A percentile compares a stretch with the other conserved stretches of the same genome.
Evolutionary conservation across 2,888 invertebrate species (phyloP).

Genomic region (Heteromyza rotundicornis): DNA sequence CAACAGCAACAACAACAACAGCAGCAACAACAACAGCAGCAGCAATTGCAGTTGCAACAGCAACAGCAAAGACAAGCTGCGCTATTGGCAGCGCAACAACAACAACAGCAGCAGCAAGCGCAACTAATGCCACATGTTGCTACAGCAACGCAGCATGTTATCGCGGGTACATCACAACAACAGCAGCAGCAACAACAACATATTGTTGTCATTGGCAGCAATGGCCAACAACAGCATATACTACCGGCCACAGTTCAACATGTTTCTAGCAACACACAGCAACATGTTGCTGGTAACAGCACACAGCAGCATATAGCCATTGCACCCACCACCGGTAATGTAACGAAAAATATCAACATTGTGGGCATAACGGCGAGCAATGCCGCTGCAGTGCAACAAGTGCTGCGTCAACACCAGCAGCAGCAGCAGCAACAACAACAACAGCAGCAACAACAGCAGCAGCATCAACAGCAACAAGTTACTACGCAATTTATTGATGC

Average conservation of each 20-base stretch:
- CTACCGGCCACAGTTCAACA: slow-evolving; percentile 52
- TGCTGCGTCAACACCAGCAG: slow-evolving; percentile 45
- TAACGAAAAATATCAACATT: slow-evolving; percentile 47
- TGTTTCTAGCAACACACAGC: slow-evolving; percentile 33
- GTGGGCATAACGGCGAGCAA: slow-evolving; percentile 49
- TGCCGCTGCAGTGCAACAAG: slow-evolving; percentile 50
- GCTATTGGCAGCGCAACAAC: slow-evolving; percentile 29
- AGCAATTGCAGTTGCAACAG: slow-evolving; percentile 42
- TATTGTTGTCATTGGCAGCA: slow-evolving; percentile 47
- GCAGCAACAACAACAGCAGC: slow-evolving; percentile 59
- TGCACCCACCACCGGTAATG: slow-evolving; percentile 36
- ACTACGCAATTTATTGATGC: slow-evolving; percentile 38
- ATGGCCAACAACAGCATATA: slow-evolving; percentile 43
- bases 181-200: slow-evolving; percentile 37
- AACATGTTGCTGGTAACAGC: slow-evolving; percentile 22
- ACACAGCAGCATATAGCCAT: slow-evolving; percentile 37
- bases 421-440: slow-evolving; percentile 46
- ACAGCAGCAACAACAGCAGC: slow-evolving; percentile 33
- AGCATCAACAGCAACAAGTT: background rate
- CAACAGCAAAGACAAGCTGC: slow-evolving; percentile 39
- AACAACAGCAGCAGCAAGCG: slow-evolving; percentile 25
- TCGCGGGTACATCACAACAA: slow-evolving; percentile 22
- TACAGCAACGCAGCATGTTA: slow-evolving; percentile 31
- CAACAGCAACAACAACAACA: slow-evolving; percentile 63
- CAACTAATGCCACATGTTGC: slow-evolving; percentile 24